Evolutionary conservation across 2,888 invertebrate species (phyloP), one percentile per base, ranked within the genome.

Genomic region (Caenorhabditis zanzibari): DNA sequence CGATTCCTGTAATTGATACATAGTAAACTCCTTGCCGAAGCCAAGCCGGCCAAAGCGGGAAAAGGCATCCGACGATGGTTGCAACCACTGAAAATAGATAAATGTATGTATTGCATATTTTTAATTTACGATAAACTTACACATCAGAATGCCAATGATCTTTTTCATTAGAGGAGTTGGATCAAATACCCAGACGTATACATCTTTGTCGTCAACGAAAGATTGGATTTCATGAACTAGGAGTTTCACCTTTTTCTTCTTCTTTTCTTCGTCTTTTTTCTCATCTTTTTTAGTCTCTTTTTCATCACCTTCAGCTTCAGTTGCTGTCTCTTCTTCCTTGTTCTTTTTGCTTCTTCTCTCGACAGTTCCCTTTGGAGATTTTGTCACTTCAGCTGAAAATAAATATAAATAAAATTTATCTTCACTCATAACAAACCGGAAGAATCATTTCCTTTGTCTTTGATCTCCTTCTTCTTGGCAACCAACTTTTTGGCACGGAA

Each of bases 161-260:
- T 93, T 93, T 56, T 93, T 94, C 89, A 93, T 93, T 26, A 93
- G 90, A 41, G 93, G 93, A 12, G 93, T 93, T 32, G 94, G 94
- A 81, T 94, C 94, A 88, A 93, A 94, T 12, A 93, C 92, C 94
- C 94, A 94, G 7, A 94, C 94, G 90, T 93, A 94, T 41, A 93
- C 97, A 93, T 98, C 98, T 47, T 86, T 89, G 24, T 89, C 85
- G 93, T 99, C 98, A 3, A 96, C 95, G 93, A 98, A 98, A 88
- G 95, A 93, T 73, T 99, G 99, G 84, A 97, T 96, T 92, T 96
- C 95, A 93, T 98, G 98, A 96, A 98, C 97, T 93, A 97, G 97
- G n/a, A 99, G 94, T 56, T 97, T 95, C 73, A 98, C 95, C 94
- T 97, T 97, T 91, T 91, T 91, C 85, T 89, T 90, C 84, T 90